These are phyloP conservation scores for Semaprochilodus insignis DNA, from an alignment of 2,797 vertebrate species.

Conservation along the genomic window DNA sequence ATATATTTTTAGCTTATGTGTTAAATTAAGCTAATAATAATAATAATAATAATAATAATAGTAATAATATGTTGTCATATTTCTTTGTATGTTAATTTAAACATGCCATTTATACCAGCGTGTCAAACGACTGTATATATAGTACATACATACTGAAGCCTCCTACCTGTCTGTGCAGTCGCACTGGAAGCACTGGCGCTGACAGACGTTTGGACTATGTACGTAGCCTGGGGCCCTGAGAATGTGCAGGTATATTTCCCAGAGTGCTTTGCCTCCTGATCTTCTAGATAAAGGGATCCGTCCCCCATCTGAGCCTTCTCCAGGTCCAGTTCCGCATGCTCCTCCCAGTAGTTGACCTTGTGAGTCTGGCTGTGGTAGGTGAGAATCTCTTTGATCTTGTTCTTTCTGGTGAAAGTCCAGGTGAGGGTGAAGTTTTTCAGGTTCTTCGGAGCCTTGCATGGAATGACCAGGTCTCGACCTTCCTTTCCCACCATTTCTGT, in stretches of 20 bases:
- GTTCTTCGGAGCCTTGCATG: slow-evolving; percentile 53
- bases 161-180: slow-evolving; percentile 27
- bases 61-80: too few relatives aligned
- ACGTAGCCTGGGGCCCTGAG: slow-evolving; percentile 23
- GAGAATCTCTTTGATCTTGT: slow-evolving; percentile 41
- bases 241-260: slow-evolving; percentile 54
- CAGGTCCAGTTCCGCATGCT: slow-evolving; percentile 33
- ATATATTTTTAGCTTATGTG: too few relatives aligned
- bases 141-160: not conserved
- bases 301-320: slow-evolving; percentile 45
- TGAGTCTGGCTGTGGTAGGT: slow-evolving; percentile 43
- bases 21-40: too few relatives aligned
- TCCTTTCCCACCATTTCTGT: slow-evolving; percentile 33
- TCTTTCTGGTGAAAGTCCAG: slow-evolving; percentile 52
- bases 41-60: too few relatives aligned
- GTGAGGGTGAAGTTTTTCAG: slow-evolving; percentile 50
- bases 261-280: slow-evolving; percentile 31
- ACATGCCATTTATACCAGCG: too few relatives aligned
- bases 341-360: slow-evolving; percentile 24
- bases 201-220: slow-evolving; percentile 49
- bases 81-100: too few relatives aligned
- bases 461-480: slow-evolving; percentile 52
- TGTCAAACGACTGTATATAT: too few relatives aligned
- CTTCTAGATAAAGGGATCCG: slow-evolving; percentile 48
- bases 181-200: not conserved